phyloP scores from a whole-genome alignment of 1,140 invertebrate genomes.

The Bombus polaris region DNA sequence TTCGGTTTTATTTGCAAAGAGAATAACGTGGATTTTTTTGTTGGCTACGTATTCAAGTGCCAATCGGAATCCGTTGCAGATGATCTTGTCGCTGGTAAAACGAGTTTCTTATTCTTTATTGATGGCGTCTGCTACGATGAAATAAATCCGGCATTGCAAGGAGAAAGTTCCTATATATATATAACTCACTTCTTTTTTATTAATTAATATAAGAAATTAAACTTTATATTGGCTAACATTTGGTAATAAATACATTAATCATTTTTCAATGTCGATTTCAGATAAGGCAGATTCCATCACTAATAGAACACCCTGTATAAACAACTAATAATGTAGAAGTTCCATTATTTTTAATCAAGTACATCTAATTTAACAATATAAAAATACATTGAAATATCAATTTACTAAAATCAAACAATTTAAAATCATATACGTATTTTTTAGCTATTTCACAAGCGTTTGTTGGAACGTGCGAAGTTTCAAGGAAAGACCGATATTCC shows the following conservation, averaged over 20 bases:
- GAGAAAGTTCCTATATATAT: not conserved
- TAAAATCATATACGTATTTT: slow-evolving; percentile 68
- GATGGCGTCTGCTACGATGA: not conserved
- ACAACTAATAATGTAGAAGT: not conserved
- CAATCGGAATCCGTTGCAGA: slow-evolving; percentile 91
- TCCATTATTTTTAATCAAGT: not conserved
- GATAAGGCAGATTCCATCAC: not conserved
- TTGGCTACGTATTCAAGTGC: slow-evolving; percentile 95
- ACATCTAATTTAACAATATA: not conserved
- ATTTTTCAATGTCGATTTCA: not conserved
- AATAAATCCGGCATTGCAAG: not conserved
- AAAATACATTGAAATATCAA: not conserved
- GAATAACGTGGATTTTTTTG: slow-evolving; percentile 86
- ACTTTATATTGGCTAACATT: not conserved
- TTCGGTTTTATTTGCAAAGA: slow-evolving; percentile 97
- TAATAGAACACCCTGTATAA: not conserved
- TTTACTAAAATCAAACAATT: not conserved
- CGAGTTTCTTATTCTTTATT: slow-evolving; percentile 18
- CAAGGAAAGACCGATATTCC: slow-evolving; percentile 82
- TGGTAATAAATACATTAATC: not conserved
- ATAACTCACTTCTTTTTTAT: not conserved
- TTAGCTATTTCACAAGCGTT: slow-evolving; percentile 93
- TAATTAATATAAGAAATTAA: not conserved
- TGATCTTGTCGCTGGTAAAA: slow-evolving; percentile 89
- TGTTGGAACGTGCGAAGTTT: slow-evolving; percentile 85